Percentiles rank a stretch among this genome's conserved stretches.
Evolutionary conservation across 1,140 invertebrate species (phyloP).

Genomic region (Anagrus nilaparvatae): DNA sequence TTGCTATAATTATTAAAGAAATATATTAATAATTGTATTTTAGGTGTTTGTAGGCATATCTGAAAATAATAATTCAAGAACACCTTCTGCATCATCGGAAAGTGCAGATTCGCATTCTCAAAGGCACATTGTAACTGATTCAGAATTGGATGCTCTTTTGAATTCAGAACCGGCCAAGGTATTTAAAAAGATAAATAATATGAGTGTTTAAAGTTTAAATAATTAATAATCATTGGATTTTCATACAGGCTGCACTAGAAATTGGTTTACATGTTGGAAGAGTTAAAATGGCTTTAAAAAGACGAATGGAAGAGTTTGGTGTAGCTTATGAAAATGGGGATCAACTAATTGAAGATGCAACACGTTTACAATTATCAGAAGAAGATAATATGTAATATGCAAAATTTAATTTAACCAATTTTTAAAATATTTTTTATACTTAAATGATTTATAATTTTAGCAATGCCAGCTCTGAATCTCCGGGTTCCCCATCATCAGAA

Average conservation of each 20-base stretch:
- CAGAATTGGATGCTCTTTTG: conserved; percentile 47
- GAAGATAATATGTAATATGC: conserved; percentile 35
- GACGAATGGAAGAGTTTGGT: conserved; percentile 47
- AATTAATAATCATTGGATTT: too few species aligned
- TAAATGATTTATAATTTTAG: conserved; percentile 1
- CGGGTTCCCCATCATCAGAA: conserved; percentile 23
- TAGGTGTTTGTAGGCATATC: conserved; percentile 29
- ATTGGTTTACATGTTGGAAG: conserved; percentile 59
- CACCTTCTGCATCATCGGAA: conserved; percentile 16
- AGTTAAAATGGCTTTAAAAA: conserved; percentile 51
- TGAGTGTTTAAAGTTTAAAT: conserved; percentile 1
- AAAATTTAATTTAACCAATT: neutral
- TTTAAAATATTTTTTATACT: conserved; percentile 1
- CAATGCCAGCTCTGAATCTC: conserved; percentile 13
- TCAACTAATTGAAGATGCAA: conserved; percentile 56
- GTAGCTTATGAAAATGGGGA: conserved; percentile 50
- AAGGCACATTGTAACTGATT: conserved; percentile 33
- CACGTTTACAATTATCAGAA: conserved; percentile 53
- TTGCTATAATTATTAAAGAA: neutral
- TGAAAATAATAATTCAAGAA: conserved; percentile 23
- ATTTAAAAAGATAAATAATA: neutral
- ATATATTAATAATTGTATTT: neutral
- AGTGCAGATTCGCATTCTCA: conserved; percentile 23
- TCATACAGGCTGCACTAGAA: conserved; percentile 50
- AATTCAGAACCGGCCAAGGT: conserved; percentile 42